Evolutionary conservation across 2,113 vertebrate species (phyloP), one percentile per base, ranked within the genome.

Genomic region (Zosterops japonicus): DNA sequence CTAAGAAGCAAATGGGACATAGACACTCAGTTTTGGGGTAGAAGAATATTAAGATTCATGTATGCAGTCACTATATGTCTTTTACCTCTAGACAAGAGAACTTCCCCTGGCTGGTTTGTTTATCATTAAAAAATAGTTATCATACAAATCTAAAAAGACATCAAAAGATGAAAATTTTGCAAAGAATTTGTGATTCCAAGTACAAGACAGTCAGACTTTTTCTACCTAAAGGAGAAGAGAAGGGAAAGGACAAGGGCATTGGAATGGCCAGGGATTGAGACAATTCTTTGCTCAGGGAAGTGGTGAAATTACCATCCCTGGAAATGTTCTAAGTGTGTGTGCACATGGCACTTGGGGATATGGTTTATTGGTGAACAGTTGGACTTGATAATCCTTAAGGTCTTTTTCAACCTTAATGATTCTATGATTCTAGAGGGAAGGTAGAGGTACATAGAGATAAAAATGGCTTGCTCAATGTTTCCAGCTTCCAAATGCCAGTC

Each of bases 321-420:
- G 9, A 41, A 35, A 2, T 23, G 60, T 39, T 44, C 18, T 33
- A 65, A 14, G 31, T 8, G 4, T 0, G 1, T 36, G 14, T 50
- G 35, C 9, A 8, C 27, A 25, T 27, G 25, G 11, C 20, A 44
- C 35, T 16, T 36, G 18, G 22, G 8, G 14, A 44, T 19, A 36
- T 14, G 15, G 5, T 39, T 79, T 24, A 52, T 18, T 28, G 52
- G 27, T 33, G 44, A 41, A 10, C 11, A 53, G 14, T 5, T 12
- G 20, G n/a, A 47, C 13, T 35, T n/a, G 13, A 46, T 60, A 36
- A 47, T 15, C 17, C 42, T 39, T 39, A n/a, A n/a, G 13, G 19
- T 35, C 6, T 68, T 68, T 60, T 53, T 8, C 55, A 47, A 27
- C 14, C 9, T 35, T 18, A 47, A 31, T 47, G 18, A 41, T 19